A percentile compares a stretch with the other conserved stretches of the same genome.
Evolutionary conservation across 2,797 vertebrate genomes (phyloP).

Genomic region (Megalops cyprinoides): DNA sequence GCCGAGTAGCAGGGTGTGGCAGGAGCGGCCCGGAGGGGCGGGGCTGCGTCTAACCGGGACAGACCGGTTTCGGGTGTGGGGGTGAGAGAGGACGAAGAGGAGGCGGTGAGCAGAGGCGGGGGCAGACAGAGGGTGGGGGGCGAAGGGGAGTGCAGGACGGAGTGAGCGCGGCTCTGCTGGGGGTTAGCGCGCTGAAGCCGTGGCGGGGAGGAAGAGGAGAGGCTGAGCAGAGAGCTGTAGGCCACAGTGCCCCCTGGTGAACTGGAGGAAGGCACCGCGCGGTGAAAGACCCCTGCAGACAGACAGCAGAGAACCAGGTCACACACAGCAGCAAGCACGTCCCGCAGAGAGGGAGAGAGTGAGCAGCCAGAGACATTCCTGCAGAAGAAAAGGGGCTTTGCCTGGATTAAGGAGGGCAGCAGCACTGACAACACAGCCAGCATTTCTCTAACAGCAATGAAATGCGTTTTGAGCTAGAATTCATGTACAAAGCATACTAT

Average conservation of each 20-base stretch:
- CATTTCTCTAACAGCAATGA: too few species aligned
- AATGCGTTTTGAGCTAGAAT: too few species aligned
- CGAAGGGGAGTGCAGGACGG: constrained; percentile 40
- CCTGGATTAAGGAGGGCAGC: constrained; percentile 63
- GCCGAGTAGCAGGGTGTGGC: constrained; percentile 67
- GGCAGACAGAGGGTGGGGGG: constrained; percentile 67
- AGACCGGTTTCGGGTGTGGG: too few species aligned
- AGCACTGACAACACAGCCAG: constrained; percentile 65
- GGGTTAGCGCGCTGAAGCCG: constrained; percentile 54
- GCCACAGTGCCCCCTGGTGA: constrained; percentile 77
- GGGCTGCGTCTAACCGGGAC: constrained; percentile 59
- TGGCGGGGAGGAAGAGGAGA: constrained; percentile 74
- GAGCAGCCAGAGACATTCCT: neutral
- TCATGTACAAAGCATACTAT: too few species aligned
- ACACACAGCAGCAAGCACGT: constrained; percentile 77
- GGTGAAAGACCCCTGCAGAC: constrained; percentile 97
- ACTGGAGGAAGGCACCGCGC: constrained; percentile 90
- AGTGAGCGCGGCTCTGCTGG: constrained; percentile 53
- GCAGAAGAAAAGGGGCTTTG: neutral
- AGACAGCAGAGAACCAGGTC: constrained; percentile 81
- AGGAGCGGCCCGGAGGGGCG: constrained; percentile 77
- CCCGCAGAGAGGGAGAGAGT: neutral
- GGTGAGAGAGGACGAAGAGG: constrained; percentile 55
- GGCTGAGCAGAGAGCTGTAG: constrained; percentile 75
- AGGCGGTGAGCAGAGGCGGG: constrained; percentile 64